Base-by-base conservation (phyloP, 2,888 invertebrate genomes). In the Gandaritis pyraliata region DNA sequence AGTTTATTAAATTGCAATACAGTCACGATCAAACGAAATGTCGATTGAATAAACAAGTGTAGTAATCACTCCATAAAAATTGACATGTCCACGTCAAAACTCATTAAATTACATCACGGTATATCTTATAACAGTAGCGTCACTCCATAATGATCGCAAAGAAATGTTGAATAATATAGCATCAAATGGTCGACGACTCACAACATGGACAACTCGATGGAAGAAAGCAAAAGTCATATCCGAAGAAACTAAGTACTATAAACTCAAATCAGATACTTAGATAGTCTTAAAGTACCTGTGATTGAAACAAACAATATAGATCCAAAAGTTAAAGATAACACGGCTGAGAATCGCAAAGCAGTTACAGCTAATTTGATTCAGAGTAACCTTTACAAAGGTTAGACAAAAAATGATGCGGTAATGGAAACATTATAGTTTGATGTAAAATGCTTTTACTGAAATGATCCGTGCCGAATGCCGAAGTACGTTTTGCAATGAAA, bases 311-410 rank as follows among this genome's bases (percentile, higher is more conserved):
- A 18, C 38, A 11, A 58, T 50, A 59, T 43, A 56, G 59, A 61
- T 38, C 43, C 64, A 46, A 18, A 64, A 15, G 13, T 1, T 11
- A 15, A 51, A 43, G 33, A 29, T 33, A 33, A 0, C 15, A 69
- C 53, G 48, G 61, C 53, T 51, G 46, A 61, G 36, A 45, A 51
- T 62, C 8, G 8, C 23, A 10, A 29, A 51, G 23, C 58, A 64
- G 68, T 23, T 62, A 39, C 67, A 53, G 57, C 53, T 58, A 69
- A 63, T n/a, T n/a, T n/a, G 75, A 66, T 66, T 70, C 38, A 68
- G 67, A 59, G 65, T 83, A 80, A 85, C 83, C 85, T 84, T 80
- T 83, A 65, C 56, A 78, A 75, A 83, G 84, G 83, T 83, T 80
- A 80, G 72, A 63, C 64, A 76, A 73, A 73, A 78, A 81, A 74